These are phyloP conservation scores for Tychaedon coryphoeus DNA, from an alignment of 2,113 vertebrate genomes.

Conservation along the genomic window DNA sequence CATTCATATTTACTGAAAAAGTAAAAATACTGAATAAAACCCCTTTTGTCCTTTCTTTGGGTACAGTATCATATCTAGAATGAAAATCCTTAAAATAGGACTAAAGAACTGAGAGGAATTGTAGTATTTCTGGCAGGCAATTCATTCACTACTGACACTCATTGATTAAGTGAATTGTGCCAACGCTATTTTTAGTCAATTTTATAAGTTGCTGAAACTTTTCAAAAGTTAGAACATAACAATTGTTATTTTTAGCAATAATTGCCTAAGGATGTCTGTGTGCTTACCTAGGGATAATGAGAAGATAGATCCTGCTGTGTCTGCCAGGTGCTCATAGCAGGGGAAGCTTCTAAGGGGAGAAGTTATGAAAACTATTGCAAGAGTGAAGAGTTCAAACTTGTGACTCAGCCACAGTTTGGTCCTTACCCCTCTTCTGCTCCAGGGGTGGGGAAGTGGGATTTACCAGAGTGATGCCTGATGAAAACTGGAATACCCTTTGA, in stretches of 20 bases:
- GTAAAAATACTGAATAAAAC: background rate
- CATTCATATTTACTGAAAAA: background rate
- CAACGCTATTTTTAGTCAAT: constrained; percentile 11
- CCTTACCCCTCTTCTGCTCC: background rate
- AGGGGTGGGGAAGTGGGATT: background rate
- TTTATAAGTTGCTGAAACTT: constrained; percentile 9
- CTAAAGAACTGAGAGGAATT: background rate
- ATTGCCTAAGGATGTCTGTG: background rate
- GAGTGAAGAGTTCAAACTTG: background rate
- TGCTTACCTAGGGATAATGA: background rate
- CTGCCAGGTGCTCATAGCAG: background rate
- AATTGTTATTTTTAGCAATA: constrained; percentile 15
- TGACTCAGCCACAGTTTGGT: background rate
- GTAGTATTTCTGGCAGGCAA: background rate
- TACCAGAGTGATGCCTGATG: background rate
- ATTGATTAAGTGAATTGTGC: background rate
- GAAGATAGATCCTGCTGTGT: background rate
- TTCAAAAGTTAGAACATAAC: background rate
- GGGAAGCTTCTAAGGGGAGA: background rate
- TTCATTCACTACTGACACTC: background rate
- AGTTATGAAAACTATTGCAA: background rate
- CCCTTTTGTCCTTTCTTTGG: background rate
- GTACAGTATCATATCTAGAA: background rate
- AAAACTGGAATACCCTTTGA: background rate
- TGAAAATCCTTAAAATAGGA: background rate